Base-by-base conservation (phyloP, 2,888 invertebrate genomes). In the Cybosia mesomella region DNA sequence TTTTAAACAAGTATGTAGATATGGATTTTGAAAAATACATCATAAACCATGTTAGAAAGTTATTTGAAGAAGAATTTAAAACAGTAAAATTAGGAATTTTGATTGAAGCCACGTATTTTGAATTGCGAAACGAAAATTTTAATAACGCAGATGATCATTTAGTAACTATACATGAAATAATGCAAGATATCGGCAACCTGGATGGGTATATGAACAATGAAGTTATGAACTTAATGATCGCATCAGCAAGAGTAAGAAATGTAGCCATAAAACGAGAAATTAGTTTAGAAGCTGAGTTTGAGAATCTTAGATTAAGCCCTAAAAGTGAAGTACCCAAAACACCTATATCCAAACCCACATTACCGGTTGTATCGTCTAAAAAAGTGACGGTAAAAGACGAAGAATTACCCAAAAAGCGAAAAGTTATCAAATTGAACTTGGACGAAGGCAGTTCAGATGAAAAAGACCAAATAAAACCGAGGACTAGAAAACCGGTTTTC, bases 381-480 rank as follows among this genome's bases (percentile, higher is more conserved):
- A 88, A 84, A 22, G 76, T 86, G 0, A 59, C 87, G 0, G 91
- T 92, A 0, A 88, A 85, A 32, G 82, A 85, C 1, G 94, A 94
- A 4, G 94, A 94, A 49, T 7, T 94, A 1, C 93, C 91, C 0
- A 87, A 85, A 2, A 79, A 88, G 10, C 88, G 87, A 0, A 92
- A 88, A 73, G 87, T 89, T 0, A 89, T 91, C 0, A 91, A 90
- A 58, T 71, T 92, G 0, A 89, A 92, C 53, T 67, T 93, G 0
- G 91, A 93, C 53, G 89, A 90, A 0, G 79, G 71, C 0, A 73
- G 67, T 5, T 73, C 77, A 0, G 85, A 88, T 0, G 88, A 89
- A 0, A 76, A 74, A 2, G 83, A 86, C 1, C 18, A 66, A 0
- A 75, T 80, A 0, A 82, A 81, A 70, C 82, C 67, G 24, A 83